Base-by-base conservation (phyloP, 2,888 invertebrate species). In the Charanyca ferruginea region DNA sequence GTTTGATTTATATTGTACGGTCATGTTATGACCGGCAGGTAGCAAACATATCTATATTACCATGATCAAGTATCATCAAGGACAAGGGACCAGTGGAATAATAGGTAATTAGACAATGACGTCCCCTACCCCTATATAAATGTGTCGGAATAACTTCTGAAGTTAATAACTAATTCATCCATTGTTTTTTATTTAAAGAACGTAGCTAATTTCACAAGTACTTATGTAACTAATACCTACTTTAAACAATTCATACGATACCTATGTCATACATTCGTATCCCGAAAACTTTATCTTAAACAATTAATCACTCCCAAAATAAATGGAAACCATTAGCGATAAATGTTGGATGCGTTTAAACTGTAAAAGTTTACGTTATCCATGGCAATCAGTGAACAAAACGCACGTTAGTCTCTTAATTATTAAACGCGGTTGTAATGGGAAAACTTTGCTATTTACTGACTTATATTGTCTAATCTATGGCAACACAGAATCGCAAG, bases 391-490 rank as follows among this genome's bases (percentile, higher is more conserved):
- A 66, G 54, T 44, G 61, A 75, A 71, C 68, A 55, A 74, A 68
- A 71, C 59, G 61, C 52, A 65, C 61, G 62, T 68, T 66, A 66
- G 57, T 70, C 52, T 70, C 52, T 69, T 74, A 60, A 74, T 75
- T 65, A 71, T 66, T 70, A 58, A 35, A 45, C 64, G 58, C 13
- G 79, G 73, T 63, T 74, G 61, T 77, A 79, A 85, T 82, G 75
- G 72, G 69, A 55, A 81, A 87, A 84, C 67, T 84, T 83, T 78
- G 52, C 51, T 54, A 75, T 47, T 38, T 47, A 66, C 20, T 54
- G 42, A 25, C 22, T 59, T 62, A 9, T 57, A 18, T 22, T 54
- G 28, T 45, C 18, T 23, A 38, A 55, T 53, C 47, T 52, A 48
- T 57, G 52, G 22, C 20, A 45, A 60, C 13, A 38, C 42, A 13